Base-by-base conservation (phyloP, 2,888 invertebrate genomes). In the Sylvicola fuscatus region DNA sequence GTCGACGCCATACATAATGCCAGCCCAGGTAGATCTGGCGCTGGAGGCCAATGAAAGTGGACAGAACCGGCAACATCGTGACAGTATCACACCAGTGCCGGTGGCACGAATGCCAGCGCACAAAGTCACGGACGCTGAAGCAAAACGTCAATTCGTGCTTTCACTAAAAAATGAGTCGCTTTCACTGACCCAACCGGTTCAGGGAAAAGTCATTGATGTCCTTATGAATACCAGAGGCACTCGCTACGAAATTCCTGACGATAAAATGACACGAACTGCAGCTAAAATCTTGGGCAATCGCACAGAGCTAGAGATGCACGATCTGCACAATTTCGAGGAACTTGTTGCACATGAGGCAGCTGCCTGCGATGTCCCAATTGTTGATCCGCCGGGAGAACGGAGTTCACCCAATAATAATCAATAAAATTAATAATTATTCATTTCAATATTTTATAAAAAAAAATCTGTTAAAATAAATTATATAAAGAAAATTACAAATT, bases 1-100 rank as follows among this genome's bases (percentile, higher is more conserved):
- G 15, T 33, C 35, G 14, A 32, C 10, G 3, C 36, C 37, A 6
- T 32, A 35, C 12, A 40, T 40, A 14, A 29, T 32, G 4, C 34
- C 35, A 16, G 36, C 21, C 6, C 55, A 52, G 11, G 51, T 61
- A 16, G 61, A 61, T 37, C 47, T 53, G 39, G 61, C 61, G 2
- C 42, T 53, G 11, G 61, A 61, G 42, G 61, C 58, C 15, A 51
- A 58, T 40, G 61, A 61, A 40, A 48, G 48, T 27, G 44, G 47
- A 30, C 8, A 4, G 21, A 21, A 8, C 8, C 21, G 21, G n/a
- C n/a, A n/a, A n/a, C n/a, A n/a, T n/a, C n/a, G n/a, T n/a, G n/a
- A n/a, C n/a, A n/a, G n/a, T n/a, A 21, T 6, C 8, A 21, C 21
- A 8, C 21, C 21, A 21, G 4, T 21, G 21, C 21, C 8, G 21